phyloP scores from a whole-genome alignment of 2,888 invertebrate species.

The Zootermopsis nevadensis region DNA sequence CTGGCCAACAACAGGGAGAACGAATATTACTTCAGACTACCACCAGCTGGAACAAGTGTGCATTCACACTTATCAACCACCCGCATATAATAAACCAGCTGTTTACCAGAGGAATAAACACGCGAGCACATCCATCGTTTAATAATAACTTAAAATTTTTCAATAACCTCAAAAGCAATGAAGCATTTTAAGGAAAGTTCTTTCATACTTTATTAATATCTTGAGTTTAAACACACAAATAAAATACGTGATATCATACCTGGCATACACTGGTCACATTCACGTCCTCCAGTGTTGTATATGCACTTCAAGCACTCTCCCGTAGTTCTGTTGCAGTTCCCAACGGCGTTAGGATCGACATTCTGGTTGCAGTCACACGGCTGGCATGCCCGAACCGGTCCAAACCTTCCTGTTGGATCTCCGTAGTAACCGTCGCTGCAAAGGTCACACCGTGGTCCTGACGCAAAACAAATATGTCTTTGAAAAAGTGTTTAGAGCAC shows the following conservation, averaged over 20 bases:
- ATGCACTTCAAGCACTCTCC: slow-evolving; percentile 98
- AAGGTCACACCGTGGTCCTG: slow-evolving; percentile 87
- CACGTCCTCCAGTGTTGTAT: slow-evolving; percentile 90
- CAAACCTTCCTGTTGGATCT: slow-evolving; percentile 80
- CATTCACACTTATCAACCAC: too few relatives aligned
- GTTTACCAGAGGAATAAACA: too few relatives aligned
- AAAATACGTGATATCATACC: slow-evolving; percentile 65
- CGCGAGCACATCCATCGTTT: too few relatives aligned
- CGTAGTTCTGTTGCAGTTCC: slow-evolving; percentile 95
- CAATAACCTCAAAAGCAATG: too few relatives aligned
- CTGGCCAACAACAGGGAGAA: too few relatives aligned
- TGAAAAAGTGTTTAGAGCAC: neutral
- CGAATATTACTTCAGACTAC: too few relatives aligned
- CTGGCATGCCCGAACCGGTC: slow-evolving; percentile 78
- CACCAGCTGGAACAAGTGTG: too few relatives aligned
- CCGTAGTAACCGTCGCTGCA: slow-evolving; percentile 97
- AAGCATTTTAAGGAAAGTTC: too few relatives aligned
- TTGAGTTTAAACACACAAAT: too few relatives aligned
- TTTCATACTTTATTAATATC: too few relatives aligned
- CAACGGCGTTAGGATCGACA: slow-evolving; percentile 94
- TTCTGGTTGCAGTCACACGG: slow-evolving; percentile 94
- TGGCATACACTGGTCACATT: slow-evolving; percentile 92
- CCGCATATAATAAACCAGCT: too few relatives aligned
- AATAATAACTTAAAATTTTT: too few relatives aligned
- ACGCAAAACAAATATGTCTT: neutral